Evolutionary conservation across 1,140 invertebrate genomes (phyloP).

Genomic region (Stegodyphus mimosarum): DNA sequence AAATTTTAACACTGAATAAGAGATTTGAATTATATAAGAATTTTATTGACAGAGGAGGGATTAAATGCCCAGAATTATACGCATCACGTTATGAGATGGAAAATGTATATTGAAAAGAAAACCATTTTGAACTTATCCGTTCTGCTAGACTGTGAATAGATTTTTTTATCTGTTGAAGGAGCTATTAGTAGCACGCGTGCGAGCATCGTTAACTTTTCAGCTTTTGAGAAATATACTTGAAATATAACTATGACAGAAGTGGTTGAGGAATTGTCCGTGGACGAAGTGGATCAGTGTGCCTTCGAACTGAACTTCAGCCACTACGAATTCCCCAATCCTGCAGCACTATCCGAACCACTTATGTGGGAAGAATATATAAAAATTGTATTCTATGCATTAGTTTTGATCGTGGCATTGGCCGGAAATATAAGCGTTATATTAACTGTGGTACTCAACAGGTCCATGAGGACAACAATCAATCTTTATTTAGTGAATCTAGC

Average conservation of each 20-base stretch:
- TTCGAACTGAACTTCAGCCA: slow-evolving; percentile 64
- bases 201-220: background rate
- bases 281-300: background rate
- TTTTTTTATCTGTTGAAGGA: background rate
- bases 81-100: background rate
- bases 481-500: slow-evolving; percentile 69
- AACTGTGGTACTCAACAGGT: slow-evolving; percentile 70
- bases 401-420: slow-evolving; percentile 66
- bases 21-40: too few relatives aligned
- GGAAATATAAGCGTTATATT: slow-evolving; percentile 72
- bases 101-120: background rate
- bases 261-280: background rate
- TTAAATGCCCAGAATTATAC: background rate
- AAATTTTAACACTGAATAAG: too few relatives aligned
- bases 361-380: slow-evolving; percentile 66
- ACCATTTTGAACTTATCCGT: background rate
- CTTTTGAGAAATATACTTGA: background rate
- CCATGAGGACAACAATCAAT: slow-evolving; percentile 68
- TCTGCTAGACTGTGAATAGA: background rate
- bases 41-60: background rate
- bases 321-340: slow-evolving; percentile 42
- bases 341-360: slow-evolving; percentile 58
- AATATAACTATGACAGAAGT: background rate
- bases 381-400: slow-evolving; percentile 65
- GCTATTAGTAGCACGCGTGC: background rate